Evolutionary conservation across 2,888 invertebrate genomes (phyloP), one percentile per base, ranked within the genome.

Genomic region (Heliconius hortense): DNA sequence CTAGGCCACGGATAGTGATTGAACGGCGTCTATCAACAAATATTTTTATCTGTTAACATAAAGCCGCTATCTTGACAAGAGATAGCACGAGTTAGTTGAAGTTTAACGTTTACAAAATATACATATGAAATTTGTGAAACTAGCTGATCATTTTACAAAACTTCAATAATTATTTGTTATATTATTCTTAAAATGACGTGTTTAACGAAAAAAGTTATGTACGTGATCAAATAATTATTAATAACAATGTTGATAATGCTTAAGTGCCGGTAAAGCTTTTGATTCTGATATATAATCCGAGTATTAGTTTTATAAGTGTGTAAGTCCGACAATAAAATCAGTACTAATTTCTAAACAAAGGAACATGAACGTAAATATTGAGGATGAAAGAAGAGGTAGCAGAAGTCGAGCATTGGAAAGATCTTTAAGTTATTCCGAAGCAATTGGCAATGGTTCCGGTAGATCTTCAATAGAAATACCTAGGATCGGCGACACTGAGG

Each of bases 351-450:
- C 11, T 7, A 18, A 69, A 53, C 35, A 69, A 63, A 39, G 26
- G 18, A 60, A 71, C 13, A 71, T n/a, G 56, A 35, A 63, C 53
- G 56, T 66, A 39, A 75, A 75, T 43, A 28, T 81, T 24, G 81
- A 82, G 75, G 77, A 66, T 56, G 82, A 82, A 71, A 80, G 81
- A 69, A 81, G 92, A 75, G 89, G 88, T 0, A 92, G 92, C 72
- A 82, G 89, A 74, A 83, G 71, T 18, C 81, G 93, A 71, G 85
- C 87, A 0, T 79, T 94, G n/a, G 93, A 93, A 81, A 82, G 94
- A 80, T 94, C 94, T 0, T 78, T 89, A 0, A 94, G 94, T 80
- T 94, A 94, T 72, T 93, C 93, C 0, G 94, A 91, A 84, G 94
- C 94, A 0, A 93, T 94, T 2, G 92, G 92, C 2, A 90, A 87